Conservation (phyloP, 2,888 invertebrate species). For the Spicauda simplicius region DNA sequence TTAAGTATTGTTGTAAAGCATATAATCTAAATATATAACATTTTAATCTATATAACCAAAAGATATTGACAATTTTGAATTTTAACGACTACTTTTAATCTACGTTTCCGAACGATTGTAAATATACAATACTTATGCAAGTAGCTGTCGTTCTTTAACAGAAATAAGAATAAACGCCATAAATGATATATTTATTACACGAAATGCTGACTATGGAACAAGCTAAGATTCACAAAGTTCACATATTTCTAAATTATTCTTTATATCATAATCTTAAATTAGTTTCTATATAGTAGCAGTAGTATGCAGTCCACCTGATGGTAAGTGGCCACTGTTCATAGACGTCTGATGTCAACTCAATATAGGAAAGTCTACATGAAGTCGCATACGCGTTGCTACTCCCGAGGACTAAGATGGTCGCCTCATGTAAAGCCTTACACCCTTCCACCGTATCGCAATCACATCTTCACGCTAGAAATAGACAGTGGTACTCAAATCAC, state of each 20-base stretch:
- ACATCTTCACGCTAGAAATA: too few species aligned
- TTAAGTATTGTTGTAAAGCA: slow-evolving; percentile 4
- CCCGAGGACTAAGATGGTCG: too few species aligned
- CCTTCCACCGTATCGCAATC: too few species aligned
- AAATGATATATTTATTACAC: slow-evolving; percentile 33
- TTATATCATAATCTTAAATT: neutral
- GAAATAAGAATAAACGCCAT: slow-evolving; percentile 23
- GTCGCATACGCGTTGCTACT: too few species aligned
- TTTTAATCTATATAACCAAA: slow-evolving; percentile 10
- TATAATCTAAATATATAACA: neutral
- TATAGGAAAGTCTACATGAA: neutral
- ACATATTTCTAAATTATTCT: slow-evolving; percentile 3
- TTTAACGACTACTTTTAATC: neutral
- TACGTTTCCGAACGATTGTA: too few species aligned
- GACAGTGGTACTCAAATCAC: too few species aligned
- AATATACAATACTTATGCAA: too few species aligned
- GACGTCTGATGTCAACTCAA: neutral
- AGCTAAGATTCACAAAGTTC: slow-evolving; percentile 38
- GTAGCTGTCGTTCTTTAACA: slow-evolving; percentile 4
- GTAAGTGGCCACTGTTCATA: too few species aligned
- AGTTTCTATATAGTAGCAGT: too few species aligned
- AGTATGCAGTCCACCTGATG: too few species aligned
- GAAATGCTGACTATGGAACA: slow-evolving; percentile 41
- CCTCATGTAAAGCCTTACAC: too few species aligned
- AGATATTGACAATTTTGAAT: neutral